Evolutionary conservation across 1,140 invertebrate species (phyloP), one percentile per base, ranked within the genome.

Genomic region (Pristionchus pacificus): DNA sequence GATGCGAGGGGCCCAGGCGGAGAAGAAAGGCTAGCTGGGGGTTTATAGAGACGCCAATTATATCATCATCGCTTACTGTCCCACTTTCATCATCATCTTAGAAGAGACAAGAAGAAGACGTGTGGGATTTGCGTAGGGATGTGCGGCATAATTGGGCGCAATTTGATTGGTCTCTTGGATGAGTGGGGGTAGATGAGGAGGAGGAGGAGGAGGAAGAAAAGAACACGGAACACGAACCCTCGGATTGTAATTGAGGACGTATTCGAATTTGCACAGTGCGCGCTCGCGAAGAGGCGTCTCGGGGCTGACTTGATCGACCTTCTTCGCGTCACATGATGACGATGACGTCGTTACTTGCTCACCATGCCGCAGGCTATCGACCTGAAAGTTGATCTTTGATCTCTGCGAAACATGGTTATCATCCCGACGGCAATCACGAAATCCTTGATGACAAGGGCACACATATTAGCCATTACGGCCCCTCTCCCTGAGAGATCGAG

Each of bases 321-420:
- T 82, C 24, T 81, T 77, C 57, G 76, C 70, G 58, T 82, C 80
- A 64, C 81, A 83, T 25, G 76, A 70, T 25, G 80, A 77, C 3
- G 81, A 81, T n/a, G 82, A 80, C 10, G 77, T 77, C 25, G 81
- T 83, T n/a, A 83, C 81, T 60, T 83, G 81, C 60, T 80, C 72
- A 1, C 82, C 81, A 65, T 83, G 70, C 55, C 59, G 64, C 28
- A 83, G 65, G 28, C 77, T 76, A 19, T 75, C 67, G 31, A 77
- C 30, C 81, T 83, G 72, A 69, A 84, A 76, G 62, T 55, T n/a
- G 1, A 32, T n/a, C n/a, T n/a, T n/a, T n/a, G 19, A 69, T 68
- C 25, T 24, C 57, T 75, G 29, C n/a, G 24, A 57, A 70, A 55
- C 57, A 24, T 19, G 1, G 2, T 57, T 10, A 58, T 29, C 14